phyloP scores from a whole-genome alignment of 2,888 invertebrate species.

The Phengaris alcon region DNA sequence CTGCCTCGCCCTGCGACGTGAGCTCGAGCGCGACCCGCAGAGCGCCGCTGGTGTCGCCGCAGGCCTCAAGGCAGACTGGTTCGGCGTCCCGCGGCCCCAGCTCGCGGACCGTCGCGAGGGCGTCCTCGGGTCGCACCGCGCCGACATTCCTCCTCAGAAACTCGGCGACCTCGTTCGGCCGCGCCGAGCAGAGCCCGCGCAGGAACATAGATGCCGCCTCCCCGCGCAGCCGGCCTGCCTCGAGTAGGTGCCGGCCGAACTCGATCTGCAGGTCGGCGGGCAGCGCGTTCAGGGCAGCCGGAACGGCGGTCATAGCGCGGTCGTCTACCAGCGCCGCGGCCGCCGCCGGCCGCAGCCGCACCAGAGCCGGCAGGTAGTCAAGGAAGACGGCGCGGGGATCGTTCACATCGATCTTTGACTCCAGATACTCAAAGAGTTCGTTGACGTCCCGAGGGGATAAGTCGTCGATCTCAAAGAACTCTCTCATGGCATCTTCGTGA shows the following conservation, averaged over 20 bases:
- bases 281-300: constrained; percentile 43
- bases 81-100: constrained; percentile 56
- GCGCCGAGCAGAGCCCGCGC: constrained; percentile 52
- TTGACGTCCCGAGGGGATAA: constrained; percentile 57
- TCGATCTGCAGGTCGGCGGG: constrained; percentile 47
- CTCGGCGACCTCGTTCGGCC: constrained; percentile 50
- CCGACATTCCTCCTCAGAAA: constrained; percentile 59
- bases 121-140: constrained; percentile 64
- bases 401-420: constrained; percentile 46
- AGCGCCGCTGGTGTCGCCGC: constrained; percentile 62
- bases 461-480: constrained; percentile 56
- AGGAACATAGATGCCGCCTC: constrained; percentile 56
- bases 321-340: constrained; percentile 44
- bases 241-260: constrained; percentile 54
- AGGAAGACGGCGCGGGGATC: constrained; percentile 38
- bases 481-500: constrained; percentile 48
- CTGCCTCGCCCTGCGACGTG: constrained; percentile 39
- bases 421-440: constrained; percentile 63
- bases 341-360: constrained; percentile 49
- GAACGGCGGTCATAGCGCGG: constrained; percentile 43
- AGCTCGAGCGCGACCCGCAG: constrained; percentile 55
- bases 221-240: constrained; percentile 51
- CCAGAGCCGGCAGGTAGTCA: constrained; percentile 47
- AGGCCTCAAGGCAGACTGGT: constrained; percentile 63
- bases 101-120: constrained; percentile 55